phyloP scores from a whole-genome alignment of 2,113 vertebrate genomes.

The Leucopsar rothschildi region DNA sequence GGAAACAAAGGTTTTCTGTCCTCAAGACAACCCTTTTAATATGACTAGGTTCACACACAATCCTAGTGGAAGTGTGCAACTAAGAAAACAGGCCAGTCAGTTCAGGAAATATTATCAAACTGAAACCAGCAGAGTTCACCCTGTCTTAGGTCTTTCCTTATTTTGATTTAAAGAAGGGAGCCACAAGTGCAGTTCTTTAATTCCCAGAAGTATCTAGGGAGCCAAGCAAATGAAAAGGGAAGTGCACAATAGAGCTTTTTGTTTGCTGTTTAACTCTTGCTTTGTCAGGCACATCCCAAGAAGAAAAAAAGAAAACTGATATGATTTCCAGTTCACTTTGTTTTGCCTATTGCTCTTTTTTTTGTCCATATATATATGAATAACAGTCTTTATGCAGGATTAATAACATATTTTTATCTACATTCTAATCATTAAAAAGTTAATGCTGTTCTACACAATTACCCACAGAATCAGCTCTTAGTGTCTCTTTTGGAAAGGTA shows the following conservation, averaged over 20 bases:
- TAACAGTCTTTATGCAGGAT: background rate
- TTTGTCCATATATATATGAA: background rate
- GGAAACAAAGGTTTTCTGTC: background rate
- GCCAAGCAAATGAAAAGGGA: background rate
- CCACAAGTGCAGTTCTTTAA: background rate
- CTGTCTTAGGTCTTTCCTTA: background rate
- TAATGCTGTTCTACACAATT: background rate
- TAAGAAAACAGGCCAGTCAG: background rate
- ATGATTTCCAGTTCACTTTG: background rate
- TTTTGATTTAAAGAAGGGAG: background rate
- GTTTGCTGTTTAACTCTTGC: background rate
- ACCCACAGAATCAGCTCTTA: background rate
- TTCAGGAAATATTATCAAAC: background rate
- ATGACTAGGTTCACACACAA: background rate
- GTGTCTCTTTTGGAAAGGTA: background rate
- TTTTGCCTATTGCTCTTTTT: background rate
- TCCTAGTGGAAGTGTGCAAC: background rate
- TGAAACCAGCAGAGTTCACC: background rate
- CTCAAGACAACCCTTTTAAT: background rate
- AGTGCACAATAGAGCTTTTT: background rate
- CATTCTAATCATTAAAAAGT: background rate
- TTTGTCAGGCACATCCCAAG: background rate
- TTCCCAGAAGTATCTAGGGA: background rate
- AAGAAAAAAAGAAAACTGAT: background rate
- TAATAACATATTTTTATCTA: background rate